phyloP scores from a whole-genome alignment of 1,140 invertebrate species.

The Procambarus virginalis region DNA sequence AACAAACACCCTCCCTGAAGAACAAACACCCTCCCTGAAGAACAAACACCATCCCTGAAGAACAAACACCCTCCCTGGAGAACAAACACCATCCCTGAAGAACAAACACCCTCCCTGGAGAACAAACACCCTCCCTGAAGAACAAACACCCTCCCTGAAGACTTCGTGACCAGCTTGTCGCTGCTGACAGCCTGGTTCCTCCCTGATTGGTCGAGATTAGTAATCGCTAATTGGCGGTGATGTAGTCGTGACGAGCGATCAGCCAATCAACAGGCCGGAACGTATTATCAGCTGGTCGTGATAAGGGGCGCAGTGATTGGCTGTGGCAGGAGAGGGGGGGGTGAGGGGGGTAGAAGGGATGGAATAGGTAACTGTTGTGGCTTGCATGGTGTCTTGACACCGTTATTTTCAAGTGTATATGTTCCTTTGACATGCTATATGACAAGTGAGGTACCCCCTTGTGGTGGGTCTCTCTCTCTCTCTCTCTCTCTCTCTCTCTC shows the following conservation, averaged over 20 bases:
- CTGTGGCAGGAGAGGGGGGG: conserved; percentile 1
- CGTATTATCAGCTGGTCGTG: conserved; percentile 26
- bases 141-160: too few relatives aligned
- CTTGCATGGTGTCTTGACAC: background rate
- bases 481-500: background rate
- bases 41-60: too few relatives aligned
- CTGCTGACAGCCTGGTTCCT: background rate
- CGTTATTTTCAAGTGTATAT: background rate
- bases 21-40: too few relatives aligned
- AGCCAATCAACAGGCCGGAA: conserved; percentile 7
- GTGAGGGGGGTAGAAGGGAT: background rate
- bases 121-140: too few relatives aligned
- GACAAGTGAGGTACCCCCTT: background rate
- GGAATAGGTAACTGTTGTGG: background rate
- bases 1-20: too few relatives aligned
- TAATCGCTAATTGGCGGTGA: conserved; percentile 24
- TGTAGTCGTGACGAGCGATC: conserved; percentile 28
- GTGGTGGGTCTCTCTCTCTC: background rate
- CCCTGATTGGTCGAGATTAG: conserved; percentile 13
- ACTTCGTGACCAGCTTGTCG: background rate
- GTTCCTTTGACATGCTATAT: background rate
- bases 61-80: too few relatives aligned
- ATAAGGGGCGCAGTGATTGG: conserved; percentile 2
- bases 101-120: too few relatives aligned
- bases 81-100: too few relatives aligned